phyloP scores from a whole-genome alignment of 2,797 vertebrate genomes.

The Chelmon rostratus region DNA sequence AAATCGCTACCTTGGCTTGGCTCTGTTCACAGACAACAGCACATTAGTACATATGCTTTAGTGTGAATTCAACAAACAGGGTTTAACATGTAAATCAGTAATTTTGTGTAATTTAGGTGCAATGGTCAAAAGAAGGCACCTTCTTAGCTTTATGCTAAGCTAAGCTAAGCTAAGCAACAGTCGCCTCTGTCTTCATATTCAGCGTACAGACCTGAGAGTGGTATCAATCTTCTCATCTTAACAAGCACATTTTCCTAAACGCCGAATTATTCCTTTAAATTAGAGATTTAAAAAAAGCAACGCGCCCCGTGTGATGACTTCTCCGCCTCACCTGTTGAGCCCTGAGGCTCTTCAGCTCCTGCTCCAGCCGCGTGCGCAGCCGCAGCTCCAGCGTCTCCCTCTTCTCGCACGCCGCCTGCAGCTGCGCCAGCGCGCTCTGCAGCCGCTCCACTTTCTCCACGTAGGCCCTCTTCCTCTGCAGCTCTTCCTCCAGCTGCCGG shows the following conservation, averaged over 20 bases:
- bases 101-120: too few species aligned
- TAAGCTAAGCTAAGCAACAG: background rate
- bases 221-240: background rate
- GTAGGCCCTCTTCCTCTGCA: constrained; percentile 93
- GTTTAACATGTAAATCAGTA: background rate
- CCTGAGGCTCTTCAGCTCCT: constrained; percentile 94
- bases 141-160: background rate
- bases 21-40: background rate
- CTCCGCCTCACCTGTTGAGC: constrained; percentile 90
- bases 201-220: background rate
- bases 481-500: constrained; percentile 91
- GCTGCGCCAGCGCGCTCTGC: constrained; percentile 93
- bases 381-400: constrained; percentile 93
- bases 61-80: background rate
- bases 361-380: constrained; percentile 94
- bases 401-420: constrained; percentile 97
- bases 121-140: background rate
- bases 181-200: background rate
- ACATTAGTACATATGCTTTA: background rate
- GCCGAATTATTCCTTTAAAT: too few species aligned
- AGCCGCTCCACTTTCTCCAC: constrained; percentile 96
- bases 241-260: too few species aligned
- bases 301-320: background rate
- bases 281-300: background rate
- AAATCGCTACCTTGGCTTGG: background rate